Base-by-base conservation (phyloP, 2,888 invertebrate species). In the Drosophila pseudotalamancana region DNA sequence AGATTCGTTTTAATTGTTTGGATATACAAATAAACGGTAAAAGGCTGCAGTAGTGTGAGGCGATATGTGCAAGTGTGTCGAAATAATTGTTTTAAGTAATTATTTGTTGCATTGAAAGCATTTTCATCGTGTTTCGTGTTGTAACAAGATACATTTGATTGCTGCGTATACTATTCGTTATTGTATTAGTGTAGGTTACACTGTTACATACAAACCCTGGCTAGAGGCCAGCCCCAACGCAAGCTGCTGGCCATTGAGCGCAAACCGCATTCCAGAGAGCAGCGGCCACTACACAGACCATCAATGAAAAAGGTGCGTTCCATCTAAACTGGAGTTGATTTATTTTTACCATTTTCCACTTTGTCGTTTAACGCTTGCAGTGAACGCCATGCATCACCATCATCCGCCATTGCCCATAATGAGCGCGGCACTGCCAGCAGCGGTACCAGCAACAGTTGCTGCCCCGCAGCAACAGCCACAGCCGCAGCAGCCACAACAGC, bases 401-500 rank as follows among this genome's bases (percentile, higher is more conserved):
- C 89, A 89, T 84, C 90, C 87, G 57, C 88, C 88, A 29, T 68
- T 84, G 69, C 77, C 74, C 50, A 64, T 87, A 57, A 72, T 86
- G 34, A 57, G 73, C 48, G 50, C 57, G 11, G 43, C 67, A 6
- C 63, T 56, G 12, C 40, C 49, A 14, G 53, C 53, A 19, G 35
- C 55, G 4, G 40, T 50, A 31, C 35, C 67, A 31, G 32, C 67
- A 14, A 16, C 16, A 3, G 16, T 27, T 6, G 37, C 27, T 14
- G 18, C 49, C 19, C 19, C 49, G 23, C 60, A 12, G 3, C 81
- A n/a, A 21, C 78, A 3, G 31, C 65, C 25, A 19, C 67, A 48
- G 40, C 86, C 66, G 34, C 85, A 82, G 29, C 89, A 84, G 57
- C 88, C 88, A 4, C 90, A 90, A 9, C 91, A 92, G 37, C 92